Evolutionary conservation across 2,797 vertebrate species (phyloP).

Genomic region (Alectoris magna): DNA sequence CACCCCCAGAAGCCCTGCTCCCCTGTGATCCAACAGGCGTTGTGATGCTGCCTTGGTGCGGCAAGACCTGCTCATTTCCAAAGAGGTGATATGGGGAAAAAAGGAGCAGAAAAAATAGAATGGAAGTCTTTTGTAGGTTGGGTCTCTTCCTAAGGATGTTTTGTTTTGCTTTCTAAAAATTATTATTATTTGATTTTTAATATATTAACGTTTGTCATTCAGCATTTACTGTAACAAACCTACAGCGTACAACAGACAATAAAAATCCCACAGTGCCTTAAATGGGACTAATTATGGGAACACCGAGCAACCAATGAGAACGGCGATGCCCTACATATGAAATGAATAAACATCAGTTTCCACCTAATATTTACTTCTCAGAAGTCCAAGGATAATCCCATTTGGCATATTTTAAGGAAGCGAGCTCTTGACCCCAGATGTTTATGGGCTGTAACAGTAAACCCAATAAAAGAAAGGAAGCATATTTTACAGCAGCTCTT

Average conservation of each 20-base stretch:
- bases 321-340: not conserved
- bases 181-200: not conserved
- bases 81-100: not conserved
- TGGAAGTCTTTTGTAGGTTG: not conserved
- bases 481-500: conserved; percentile 47
- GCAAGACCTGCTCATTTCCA: not conserved
- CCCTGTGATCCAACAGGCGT: not conserved
- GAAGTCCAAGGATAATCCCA: conserved; percentile 33
- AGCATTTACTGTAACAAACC: conserved; percentile 21
- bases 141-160: not conserved
- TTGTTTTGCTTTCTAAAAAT: not conserved
- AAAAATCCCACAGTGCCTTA: conserved; percentile 4
- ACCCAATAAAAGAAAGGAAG: conserved; percentile 40
- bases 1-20: not conserved
- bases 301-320: conserved; percentile 1
- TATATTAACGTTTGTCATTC: not conserved
- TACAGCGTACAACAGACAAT: not conserved
- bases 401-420: conserved; percentile 45
- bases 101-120: not conserved
- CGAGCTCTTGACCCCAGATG: conserved; percentile 49
- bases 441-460: conserved; percentile 44
- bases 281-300: conserved; percentile 34
- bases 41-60: not conserved
- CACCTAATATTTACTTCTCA: conserved; percentile 40
- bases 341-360: conserved; percentile 51